Evolutionary conservation across 2,888 invertebrate species (phyloP).

Genomic region (Pterobdella sp.): DNA sequence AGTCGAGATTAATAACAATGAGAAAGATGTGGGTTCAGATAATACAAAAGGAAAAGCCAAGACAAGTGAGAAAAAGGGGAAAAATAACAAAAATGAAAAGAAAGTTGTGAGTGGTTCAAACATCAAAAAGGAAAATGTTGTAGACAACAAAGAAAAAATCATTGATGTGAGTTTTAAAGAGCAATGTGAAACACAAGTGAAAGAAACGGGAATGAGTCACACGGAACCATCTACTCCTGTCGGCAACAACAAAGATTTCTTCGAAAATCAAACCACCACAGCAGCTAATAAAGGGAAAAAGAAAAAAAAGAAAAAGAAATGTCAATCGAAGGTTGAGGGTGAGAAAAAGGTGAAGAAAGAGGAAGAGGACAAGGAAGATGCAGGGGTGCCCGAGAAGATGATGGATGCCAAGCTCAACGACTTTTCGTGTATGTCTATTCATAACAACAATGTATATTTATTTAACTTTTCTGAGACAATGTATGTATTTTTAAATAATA

Average conservation of each 20-base stretch:
- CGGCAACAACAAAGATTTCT: too few relatives aligned
- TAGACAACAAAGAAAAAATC: neutral
- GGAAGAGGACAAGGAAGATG: neutral
- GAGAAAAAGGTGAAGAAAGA: neutral
- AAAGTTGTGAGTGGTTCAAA: neutral
- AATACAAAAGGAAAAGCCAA: neutral
- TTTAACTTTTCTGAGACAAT: too few relatives aligned
- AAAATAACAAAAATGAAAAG: neutral
- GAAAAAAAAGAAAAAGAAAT: conserved; percentile 6
- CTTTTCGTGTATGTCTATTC: too few relatives aligned
- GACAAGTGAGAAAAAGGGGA: neutral
- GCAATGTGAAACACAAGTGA: neutral
- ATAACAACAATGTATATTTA: too few relatives aligned
- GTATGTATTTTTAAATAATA: too few relatives aligned
- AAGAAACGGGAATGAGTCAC: too few relatives aligned
- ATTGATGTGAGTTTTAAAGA: neutral
- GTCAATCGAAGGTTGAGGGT: neutral
- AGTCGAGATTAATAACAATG: neutral
- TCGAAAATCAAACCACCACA: too few relatives aligned
- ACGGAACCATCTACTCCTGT: too few relatives aligned
- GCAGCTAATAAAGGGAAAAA: neutral
- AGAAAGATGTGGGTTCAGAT: neutral
- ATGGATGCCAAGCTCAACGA: too few relatives aligned
- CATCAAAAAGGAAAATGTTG: neutral
- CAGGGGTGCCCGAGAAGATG: too few relatives aligned